Evolutionary conservation across 2,113 vertebrate genomes (phyloP), one percentile per base, ranked within the genome.

Genomic region (Taxidea taxus): DNA sequence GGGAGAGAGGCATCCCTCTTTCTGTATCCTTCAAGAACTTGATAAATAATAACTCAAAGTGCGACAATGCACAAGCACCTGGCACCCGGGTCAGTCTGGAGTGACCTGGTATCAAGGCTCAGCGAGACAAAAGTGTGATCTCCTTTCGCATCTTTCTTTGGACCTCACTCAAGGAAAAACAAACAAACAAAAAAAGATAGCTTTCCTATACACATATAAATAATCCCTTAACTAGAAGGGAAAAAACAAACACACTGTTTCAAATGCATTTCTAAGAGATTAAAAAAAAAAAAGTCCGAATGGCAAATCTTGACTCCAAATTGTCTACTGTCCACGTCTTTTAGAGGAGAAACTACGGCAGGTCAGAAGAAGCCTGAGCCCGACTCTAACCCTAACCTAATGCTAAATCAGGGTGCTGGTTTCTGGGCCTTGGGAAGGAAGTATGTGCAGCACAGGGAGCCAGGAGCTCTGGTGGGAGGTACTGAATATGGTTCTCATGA

Each of bases 141-240:
- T 98, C 49, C 39, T 90, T 97, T 92, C 78, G 68, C 58, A 96
- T 97, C 39, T 84, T 13, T n/a, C 96, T 97, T 98, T 97, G 97
- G 96, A 97, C 97, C 89, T 97, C 82, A 90, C 49, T 89, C 87
- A 68, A 85, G 90, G 72, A 49, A 90, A 86, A 89, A 91, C 20
- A 77, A 74, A 85, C 0, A 74, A 56, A 66, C 11, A 54, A 91
- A 51, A 94, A 80, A 93, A 94, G 93, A 94, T 27, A 49, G 80
- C 82, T 96, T 95, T 98, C 77, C 96, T 98, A 58, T 98, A 98
- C 92, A 98, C 96, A 98, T 98, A 98, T 98, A 98, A 98, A 98
- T 98, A 98, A 44, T 98, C 97, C 98, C 98, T 99, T 98, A 98
- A 91, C 98, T 98, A 89, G 98, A 98, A 98, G 97, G 98, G 98